A percentile compares a stretch with the other conserved stretches of the same genome.
phyloP scores from a whole-genome alignment of 1,140 invertebrate species.

The Sogatella furcifera region DNA sequence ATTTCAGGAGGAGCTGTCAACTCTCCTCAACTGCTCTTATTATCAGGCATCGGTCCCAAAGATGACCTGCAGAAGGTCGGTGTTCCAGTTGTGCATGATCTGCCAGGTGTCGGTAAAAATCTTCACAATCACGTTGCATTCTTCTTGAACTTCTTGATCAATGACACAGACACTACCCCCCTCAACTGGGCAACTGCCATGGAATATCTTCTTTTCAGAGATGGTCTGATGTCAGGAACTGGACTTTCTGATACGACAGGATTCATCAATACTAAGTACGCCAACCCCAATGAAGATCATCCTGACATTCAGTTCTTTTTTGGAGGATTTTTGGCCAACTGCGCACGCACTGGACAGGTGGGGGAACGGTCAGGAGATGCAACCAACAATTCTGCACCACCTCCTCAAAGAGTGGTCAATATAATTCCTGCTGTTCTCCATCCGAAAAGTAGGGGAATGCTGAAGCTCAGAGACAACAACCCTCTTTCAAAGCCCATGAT shows the following conservation, averaged over 20 bases:
- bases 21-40: conserved; percentile 70
- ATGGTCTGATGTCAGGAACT: conserved; percentile 75
- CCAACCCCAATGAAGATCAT: conserved; percentile 57
- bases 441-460: conserved; percentile 68
- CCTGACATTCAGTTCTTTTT: conserved; percentile 82
- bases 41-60: conserved; percentile 70
- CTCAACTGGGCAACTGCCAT: conserved; percentile 81
- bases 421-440: conserved; percentile 59
- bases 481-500: conserved; percentile 70
- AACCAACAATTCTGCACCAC: conserved; percentile 27
- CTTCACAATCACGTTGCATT: conserved; percentile 78
- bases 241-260: conserved; percentile 74
- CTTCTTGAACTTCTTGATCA: conserved; percentile 64
- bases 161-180: conserved; percentile 68
- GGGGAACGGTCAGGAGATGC: conserved; percentile 45
- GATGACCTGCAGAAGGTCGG: conserved; percentile 53
- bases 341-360: conserved; percentile 72
- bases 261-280: conserved; percentile 70
- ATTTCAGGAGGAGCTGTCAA: conserved; percentile 58
- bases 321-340: conserved; percentile 69
- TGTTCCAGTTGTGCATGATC: conserved; percentile 53
- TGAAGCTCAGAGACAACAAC: conserved; percentile 60
- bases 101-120: conserved; percentile 79
- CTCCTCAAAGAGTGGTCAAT: conserved; percentile 37
- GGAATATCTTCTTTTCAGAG: conserved; percentile 72